Base-by-base conservation (phyloP, 1,140 invertebrate genomes). In the Plectus sambesii region DNA sequence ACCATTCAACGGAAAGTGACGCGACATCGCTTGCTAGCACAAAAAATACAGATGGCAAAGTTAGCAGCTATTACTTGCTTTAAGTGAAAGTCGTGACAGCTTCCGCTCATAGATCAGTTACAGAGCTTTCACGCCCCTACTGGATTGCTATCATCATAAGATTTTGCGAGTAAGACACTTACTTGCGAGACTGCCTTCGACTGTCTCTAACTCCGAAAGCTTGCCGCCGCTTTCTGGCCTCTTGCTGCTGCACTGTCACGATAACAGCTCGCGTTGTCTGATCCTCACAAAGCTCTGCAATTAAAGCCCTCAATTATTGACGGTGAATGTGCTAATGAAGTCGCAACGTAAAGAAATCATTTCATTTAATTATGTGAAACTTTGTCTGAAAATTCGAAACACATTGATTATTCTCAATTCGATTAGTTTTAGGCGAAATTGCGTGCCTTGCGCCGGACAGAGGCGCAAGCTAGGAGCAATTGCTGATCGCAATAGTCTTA, bases 141-240 rank as follows among this genome's bases (percentile, higher is more conserved):
- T 33, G 12, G 17, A 33, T 33, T 12, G 12, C 30, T 17, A 33
- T 33, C 12, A 33, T 12, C 17, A 33, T 12, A 12, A 12, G 12
- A 33, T 17, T 33, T 33, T 33, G 12, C 30, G 30, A 12, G 12
- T 20, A 29, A 1, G n/a, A 12, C 15, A 60, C 58, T 25, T 20
- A 62, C 60, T 61, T 68, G 49, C 56, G 61, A 15, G 59, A 63
- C 36, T 63, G 63, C 23, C 64, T 27, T 37, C 64, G 44, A 41
- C 40, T 47, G 49, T 67, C 64, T 2, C 64, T 55, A 27, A 69
- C 64, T 17, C 63, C 62, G 42, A 63, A 69, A 15, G 56, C 57
- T 5, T 47, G 47, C 42, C 52, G 30, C 37, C 61, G 33, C 29
- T 49, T 63, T 23, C 49, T 27, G 9, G 61, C 65, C 37, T 69